phyloP scores from a whole-genome alignment of 2,113 vertebrate species.

The Dipodomys merriami region DNA sequence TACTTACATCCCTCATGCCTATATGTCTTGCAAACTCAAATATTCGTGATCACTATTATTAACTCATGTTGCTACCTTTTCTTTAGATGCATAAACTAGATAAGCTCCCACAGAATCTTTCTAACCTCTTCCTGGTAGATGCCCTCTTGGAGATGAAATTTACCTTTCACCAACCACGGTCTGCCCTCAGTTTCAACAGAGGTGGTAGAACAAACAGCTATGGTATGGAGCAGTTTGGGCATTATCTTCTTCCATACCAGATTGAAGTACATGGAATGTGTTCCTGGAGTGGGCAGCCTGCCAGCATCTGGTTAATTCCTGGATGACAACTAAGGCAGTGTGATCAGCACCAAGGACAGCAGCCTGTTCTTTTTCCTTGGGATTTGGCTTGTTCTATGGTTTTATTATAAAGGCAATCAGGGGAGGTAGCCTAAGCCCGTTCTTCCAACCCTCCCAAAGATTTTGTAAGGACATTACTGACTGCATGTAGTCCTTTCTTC shows the following conservation, averaged over 20 bases:
- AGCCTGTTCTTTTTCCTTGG: background rate
- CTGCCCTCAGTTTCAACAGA: background rate
- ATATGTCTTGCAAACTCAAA: conserved; percentile 4
- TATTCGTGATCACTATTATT: background rate
- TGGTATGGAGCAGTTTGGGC: background rate
- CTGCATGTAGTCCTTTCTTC: background rate
- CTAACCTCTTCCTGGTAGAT: background rate
- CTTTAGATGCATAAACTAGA: background rate
- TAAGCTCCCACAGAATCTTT: background rate
- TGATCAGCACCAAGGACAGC: background rate
- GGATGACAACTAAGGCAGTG: background rate
- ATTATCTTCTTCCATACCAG: background rate
- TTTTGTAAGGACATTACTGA: background rate
- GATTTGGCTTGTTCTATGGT: background rate
- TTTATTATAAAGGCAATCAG: background rate
- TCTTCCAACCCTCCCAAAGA: background rate
- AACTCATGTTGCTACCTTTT: background rate
- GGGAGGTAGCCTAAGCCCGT: background rate
- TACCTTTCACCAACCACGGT: background rate
- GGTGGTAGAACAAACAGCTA: background rate
- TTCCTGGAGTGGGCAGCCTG: background rate
- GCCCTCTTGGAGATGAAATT: background rate
- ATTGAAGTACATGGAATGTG: background rate
- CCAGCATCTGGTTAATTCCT: background rate
- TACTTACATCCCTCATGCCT: background rate